Evolutionary conservation across 2,888 invertebrate genomes (phyloP).

Genomic region (Cheilosia soror): DNA sequence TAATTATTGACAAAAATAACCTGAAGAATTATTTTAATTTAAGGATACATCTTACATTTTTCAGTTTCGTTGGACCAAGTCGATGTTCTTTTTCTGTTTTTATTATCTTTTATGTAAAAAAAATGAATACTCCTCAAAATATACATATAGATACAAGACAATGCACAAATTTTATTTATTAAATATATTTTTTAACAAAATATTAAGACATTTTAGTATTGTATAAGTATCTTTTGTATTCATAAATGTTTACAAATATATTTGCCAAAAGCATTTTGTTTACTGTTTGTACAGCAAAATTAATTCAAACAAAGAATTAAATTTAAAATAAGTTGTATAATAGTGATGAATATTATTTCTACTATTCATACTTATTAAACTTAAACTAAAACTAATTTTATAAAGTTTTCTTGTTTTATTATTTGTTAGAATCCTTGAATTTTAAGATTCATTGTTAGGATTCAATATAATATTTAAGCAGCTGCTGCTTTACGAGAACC

Average conservation of each 20-base stretch:
- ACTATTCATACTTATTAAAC: constrained; percentile 22
- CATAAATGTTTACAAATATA: constrained; percentile 5
- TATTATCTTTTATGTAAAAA: background rate
- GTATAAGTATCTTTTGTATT: no score
- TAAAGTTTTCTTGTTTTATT: constrained; percentile 36
- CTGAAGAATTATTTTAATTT: no score
- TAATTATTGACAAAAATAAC: no score
- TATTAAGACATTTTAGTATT: constrained; percentile 33
- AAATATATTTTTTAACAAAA: constrained; percentile 48
- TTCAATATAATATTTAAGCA: constrained; percentile 46
- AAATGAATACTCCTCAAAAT: constrained; percentile 29
- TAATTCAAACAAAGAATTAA: constrained; percentile 25
- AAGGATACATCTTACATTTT: no score
- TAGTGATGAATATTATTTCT: background rate
- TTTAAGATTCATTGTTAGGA: constrained; percentile 26
- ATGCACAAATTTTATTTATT: constrained; percentile 6
- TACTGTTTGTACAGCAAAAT: constrained; percentile 17
- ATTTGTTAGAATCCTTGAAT: constrained; percentile 47
- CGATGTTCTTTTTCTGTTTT: background rate
- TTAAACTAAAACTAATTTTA: constrained; percentile 55
- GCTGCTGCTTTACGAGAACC: constrained; percentile 66
- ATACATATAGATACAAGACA: constrained; percentile 27
- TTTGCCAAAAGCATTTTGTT: background rate
- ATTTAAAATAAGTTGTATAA: constrained; percentile 10
- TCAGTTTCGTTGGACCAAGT: no score